Evolutionary conservation across 2,113 vertebrate genomes (phyloP).

Genomic region (Psammodynastes pulverulentus): DNA sequence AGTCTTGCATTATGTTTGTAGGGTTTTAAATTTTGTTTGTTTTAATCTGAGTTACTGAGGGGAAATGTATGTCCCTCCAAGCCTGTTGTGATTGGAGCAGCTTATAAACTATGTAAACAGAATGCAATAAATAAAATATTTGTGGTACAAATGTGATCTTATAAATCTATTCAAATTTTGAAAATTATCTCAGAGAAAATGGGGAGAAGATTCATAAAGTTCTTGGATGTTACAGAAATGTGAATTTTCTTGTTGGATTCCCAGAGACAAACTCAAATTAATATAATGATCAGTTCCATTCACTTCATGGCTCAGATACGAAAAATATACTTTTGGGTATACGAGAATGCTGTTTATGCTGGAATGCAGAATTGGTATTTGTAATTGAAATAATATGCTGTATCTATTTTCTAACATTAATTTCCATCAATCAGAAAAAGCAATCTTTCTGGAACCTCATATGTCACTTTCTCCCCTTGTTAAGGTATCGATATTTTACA

Average conservation of each 20-base stretch:
- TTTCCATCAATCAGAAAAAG: neutral
- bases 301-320: neutral
- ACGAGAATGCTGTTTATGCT: neutral
- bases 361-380: neutral
- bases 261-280: neutral
- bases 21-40: neutral
- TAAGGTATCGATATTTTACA: neutral
- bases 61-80: neutral
- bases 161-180: neutral
- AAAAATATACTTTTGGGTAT: neutral
- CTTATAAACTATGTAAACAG: neutral
- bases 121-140: neutral
- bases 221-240: neutral
- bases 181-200: neutral
- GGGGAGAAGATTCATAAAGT: neutral
- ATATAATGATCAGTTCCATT: neutral
- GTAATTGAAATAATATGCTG: neutral
- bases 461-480: neutral
- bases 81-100: neutral
- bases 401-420: neutral
- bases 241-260: neutral
- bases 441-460: neutral
- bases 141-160: neutral
- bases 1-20: neutral
- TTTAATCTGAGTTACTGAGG: neutral